Conservation (phyloP, 2,797 vertebrate species). For the Acanthis flammea region DNA sequence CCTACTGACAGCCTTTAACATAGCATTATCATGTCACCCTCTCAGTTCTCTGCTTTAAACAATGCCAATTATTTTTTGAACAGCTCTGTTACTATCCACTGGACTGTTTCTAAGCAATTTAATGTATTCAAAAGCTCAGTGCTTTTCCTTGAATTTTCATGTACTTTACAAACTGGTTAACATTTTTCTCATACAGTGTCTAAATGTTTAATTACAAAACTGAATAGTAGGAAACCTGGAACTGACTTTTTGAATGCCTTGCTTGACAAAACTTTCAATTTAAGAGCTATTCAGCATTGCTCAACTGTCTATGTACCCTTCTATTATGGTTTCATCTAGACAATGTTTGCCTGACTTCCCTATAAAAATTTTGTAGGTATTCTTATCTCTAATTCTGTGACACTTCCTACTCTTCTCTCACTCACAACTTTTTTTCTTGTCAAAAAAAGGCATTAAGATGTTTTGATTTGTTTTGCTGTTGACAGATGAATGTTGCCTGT, state of each 20-base stretch:
- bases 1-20: background rate
- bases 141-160: background rate
- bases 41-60: background rate
- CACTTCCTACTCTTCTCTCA: background rate
- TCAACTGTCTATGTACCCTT: background rate
- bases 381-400: background rate
- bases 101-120: background rate
- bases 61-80: background rate
- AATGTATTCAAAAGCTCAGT: background rate
- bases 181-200: background rate
- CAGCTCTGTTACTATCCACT: background rate
- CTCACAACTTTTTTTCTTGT: background rate
- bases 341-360: background rate
- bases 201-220: background rate
- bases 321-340: background rate
- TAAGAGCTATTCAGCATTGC: background rate
- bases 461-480: conserved; percentile 4
- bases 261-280: background rate
- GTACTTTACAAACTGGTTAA: background rate
- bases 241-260: background rate
- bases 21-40: background rate
- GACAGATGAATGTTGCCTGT: background rate
- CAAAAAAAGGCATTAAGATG: background rate
- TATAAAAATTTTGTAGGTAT: background rate
- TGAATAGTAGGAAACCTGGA: background rate